Evolutionary conservation across 2,888 invertebrate genomes (phyloP).

Genomic region (Eupithecia exiguata): DNA sequence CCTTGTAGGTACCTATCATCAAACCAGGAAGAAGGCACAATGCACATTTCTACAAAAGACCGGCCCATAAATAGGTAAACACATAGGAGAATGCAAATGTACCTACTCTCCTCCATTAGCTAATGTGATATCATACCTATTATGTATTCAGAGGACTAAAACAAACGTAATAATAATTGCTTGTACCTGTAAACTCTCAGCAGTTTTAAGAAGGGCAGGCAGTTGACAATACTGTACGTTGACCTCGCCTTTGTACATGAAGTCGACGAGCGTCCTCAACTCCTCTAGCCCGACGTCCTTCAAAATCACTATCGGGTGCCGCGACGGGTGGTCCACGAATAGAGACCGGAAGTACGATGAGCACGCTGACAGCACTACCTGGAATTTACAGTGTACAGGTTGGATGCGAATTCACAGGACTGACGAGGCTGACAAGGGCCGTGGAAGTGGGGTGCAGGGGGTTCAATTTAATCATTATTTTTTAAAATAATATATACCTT

Average conservation of each 20-base stretch:
- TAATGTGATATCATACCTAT: not conserved
- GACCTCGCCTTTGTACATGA: constrained; percentile 98
- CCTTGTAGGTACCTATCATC: not conserved
- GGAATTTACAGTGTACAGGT: constrained; percentile 54
- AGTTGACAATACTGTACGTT: constrained; percentile 97
- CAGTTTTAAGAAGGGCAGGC: constrained; percentile 94
- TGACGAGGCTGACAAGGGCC: not conserved
- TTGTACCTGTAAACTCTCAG: constrained; percentile 93
- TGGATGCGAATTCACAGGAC: not conserved
- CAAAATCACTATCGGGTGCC: constrained; percentile 96
- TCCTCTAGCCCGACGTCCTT: constrained; percentile 97
- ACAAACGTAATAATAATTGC: not conserved
- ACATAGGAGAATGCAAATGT: not conserved
- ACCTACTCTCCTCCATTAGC: not conserved
- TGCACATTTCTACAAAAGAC: not conserved
- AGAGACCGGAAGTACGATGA: constrained; percentile 97
- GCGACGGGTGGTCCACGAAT: constrained; percentile 96
- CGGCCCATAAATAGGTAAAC: not conserved
- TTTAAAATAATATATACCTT: no score
- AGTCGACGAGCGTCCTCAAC: constrained; percentile 95
- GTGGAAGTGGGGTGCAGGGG: no score
- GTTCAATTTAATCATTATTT: no score
- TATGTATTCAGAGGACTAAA: no score
- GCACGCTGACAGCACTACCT: constrained; percentile 97
- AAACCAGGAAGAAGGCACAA: not conserved